phyloP scores from a whole-genome alignment of 2,113 vertebrate genomes.

The Lagopus leucura region DNA sequence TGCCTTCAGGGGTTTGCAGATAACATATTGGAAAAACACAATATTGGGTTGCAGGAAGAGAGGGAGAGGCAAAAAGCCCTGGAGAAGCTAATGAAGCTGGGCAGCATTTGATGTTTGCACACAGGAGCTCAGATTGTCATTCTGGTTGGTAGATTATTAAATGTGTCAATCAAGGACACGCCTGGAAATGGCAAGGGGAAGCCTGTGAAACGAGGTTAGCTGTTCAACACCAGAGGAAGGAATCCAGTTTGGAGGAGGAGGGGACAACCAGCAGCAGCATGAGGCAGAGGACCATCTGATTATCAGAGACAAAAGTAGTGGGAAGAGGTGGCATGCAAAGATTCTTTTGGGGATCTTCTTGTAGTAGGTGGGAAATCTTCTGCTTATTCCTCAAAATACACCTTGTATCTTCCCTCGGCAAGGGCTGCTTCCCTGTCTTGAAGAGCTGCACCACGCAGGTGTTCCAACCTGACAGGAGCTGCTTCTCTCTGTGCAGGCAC shows the following conservation, averaged over 20 bases:
- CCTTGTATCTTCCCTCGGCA: background rate
- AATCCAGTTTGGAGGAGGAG: background rate
- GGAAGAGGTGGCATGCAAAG: background rate
- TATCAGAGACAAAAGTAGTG: rapidly evolving
- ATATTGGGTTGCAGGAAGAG: background rate
- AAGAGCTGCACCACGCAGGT: background rate
- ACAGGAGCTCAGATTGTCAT: background rate
- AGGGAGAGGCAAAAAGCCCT: background rate
- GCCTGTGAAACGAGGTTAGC: background rate
- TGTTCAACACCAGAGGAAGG: background rate
- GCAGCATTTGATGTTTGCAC: background rate
- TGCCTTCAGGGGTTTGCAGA: background rate
- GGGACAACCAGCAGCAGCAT: background rate
- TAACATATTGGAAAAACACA: background rate
- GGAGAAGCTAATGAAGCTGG: conserved; percentile 1
- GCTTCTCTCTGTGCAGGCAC: rapidly evolving
- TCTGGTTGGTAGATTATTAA: conserved; percentile 13
- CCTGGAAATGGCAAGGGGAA: conserved; percentile 23
- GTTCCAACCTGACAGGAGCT: background rate
- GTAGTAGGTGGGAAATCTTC: background rate
- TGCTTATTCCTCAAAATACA: too few species aligned
- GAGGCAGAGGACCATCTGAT: background rate
- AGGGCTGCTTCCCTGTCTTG: background rate
- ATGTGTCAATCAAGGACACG: conserved; percentile 17
- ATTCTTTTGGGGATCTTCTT: background rate